These are phyloP conservation scores for Gadus macrocephalus DNA, from an alignment of 2,113 vertebrate genomes.

Conservation along the genomic window DNA sequence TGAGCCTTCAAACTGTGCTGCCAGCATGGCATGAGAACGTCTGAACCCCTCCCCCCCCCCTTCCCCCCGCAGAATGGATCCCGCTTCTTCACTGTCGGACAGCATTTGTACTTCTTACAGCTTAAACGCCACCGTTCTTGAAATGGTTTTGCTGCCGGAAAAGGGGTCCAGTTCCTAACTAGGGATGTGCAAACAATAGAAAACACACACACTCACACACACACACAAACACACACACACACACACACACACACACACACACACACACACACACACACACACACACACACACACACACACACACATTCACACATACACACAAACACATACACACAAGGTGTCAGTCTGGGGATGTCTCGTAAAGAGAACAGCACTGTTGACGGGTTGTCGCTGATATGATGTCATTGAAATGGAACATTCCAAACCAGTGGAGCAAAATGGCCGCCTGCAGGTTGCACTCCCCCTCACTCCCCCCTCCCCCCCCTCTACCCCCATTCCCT, in stretches of 20 bases:
- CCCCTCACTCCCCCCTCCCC: too few species aligned
- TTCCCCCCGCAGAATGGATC: background rate
- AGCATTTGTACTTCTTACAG: constrained; percentile 6
- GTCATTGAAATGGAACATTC: constrained; percentile 67
- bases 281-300: background rate
- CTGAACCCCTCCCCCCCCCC: constrained; percentile 18
- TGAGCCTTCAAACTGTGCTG: too few species aligned
- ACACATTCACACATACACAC: background rate
- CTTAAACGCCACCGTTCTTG: constrained; percentile 26
- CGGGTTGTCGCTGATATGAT: constrained; percentile 51
- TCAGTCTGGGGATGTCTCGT: constrained; percentile 16
- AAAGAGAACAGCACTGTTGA: constrained; percentile 41
- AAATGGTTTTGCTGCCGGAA: constrained; percentile 2
- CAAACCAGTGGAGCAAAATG: constrained; percentile 51
- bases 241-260: background rate
- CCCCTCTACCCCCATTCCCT: background rate
- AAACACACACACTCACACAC: constrained; percentile 37
- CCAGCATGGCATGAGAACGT: too few species aligned
- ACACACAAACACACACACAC: background rate
- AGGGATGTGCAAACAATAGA: constrained; percentile 50
- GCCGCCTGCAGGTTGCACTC: constrained; percentile 22
- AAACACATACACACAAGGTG: constrained; percentile 42
- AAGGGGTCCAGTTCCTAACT: constrained; percentile 26
- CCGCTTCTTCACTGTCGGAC: constrained; percentile 17
- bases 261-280: too few species aligned